phyloP scores from a whole-genome alignment of 2,888 invertebrate genomes.

The Thyatira batis region DNA sequence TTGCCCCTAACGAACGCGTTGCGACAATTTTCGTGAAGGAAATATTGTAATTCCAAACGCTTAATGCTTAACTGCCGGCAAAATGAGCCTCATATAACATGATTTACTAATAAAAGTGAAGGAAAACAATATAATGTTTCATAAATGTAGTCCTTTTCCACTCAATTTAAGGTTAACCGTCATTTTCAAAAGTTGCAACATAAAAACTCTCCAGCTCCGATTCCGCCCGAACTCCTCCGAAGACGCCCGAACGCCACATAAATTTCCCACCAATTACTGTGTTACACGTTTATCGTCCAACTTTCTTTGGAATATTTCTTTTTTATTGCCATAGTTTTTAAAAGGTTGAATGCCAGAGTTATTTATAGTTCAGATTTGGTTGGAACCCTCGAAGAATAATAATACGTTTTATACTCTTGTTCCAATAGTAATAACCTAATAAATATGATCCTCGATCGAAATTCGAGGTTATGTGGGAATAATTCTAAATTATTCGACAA shows the following conservation, averaged over 20 bases:
- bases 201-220: slow-evolving; percentile 24
- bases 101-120: not conserved
- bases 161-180: slow-evolving; percentile 2
- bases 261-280: slow-evolving; percentile 65
- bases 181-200: slow-evolving; percentile 7
- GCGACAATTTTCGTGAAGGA: not conserved
- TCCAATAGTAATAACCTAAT: slow-evolving; percentile 3
- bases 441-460: slow-evolving; percentile 1
- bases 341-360: slow-evolving; percentile 56
- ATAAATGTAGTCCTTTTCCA: not conserved
- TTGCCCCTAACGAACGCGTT: not conserved
- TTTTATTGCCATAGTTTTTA: slow-evolving; percentile 70
- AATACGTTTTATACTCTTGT: slow-evolving; percentile 26
- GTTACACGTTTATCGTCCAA: slow-evolving; percentile 57
- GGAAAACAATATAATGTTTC: not conserved
- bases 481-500: not conserved
- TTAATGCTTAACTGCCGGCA: not conserved
- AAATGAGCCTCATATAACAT: not conserved
- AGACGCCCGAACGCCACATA: slow-evolving; percentile 44
- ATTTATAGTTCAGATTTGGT: slow-evolving; percentile 45
- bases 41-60: not conserved
- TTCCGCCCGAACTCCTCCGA: slow-evolving; percentile 39
- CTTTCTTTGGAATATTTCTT: slow-evolving; percentile 61
- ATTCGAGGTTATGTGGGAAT: not conserved
- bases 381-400: slow-evolving; percentile 27